Evolutionary conservation across 2,797 vertebrate species (phyloP), one percentile per base, ranked within the genome.

Genomic region (Halcyon badia): DNA sequence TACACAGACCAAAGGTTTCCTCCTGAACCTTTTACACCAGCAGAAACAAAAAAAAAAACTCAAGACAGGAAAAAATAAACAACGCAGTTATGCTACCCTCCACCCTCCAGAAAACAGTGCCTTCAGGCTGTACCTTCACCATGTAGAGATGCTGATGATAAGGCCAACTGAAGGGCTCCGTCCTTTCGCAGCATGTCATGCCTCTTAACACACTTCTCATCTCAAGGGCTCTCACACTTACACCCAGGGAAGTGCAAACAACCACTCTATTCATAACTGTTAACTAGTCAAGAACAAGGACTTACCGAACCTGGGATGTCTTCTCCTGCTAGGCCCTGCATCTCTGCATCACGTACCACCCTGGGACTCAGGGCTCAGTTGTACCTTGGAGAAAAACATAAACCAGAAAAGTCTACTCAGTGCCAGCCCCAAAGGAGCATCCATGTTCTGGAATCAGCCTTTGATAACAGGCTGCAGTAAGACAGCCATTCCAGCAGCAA

Each of bases 201-300:
- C 31, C 70, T 16, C 70, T 73, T 25, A 22, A 18, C 48, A 25
- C 31, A 48, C 3, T 17, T 62, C 35, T 57, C 41, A 64, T 12
- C 20, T 54, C 0, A 0, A 84, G 39, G 56, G 54, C 22, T 68
- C 6, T 42, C 4, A 2, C 13, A 31, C 2, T 25, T 62, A 14
- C 28, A 65, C 11, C 26, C 21, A 51, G 30, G 9, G 33, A 92
- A 54, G 19, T 13, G 30, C 25, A 46, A 65, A 62, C 22, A 87
- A 48, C 31, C 14, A 54, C 20, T 66, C 6, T 2, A 19, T 6
- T 2, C 0, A 30, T 44, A 37, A 15, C 12, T 19, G 5, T 37
- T 48, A 83, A 70, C 11, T 42, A 87, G 37, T 11, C 15, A 60
- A 73, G 64, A 71, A 1, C 14, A 44, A 87, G 48, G 54, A 84